A percentile compares a stretch with the other conserved stretches of the same genome.
Conservation (phyloP, 2,797 vertebrate species). For the Serranus cabrilla region DNA sequence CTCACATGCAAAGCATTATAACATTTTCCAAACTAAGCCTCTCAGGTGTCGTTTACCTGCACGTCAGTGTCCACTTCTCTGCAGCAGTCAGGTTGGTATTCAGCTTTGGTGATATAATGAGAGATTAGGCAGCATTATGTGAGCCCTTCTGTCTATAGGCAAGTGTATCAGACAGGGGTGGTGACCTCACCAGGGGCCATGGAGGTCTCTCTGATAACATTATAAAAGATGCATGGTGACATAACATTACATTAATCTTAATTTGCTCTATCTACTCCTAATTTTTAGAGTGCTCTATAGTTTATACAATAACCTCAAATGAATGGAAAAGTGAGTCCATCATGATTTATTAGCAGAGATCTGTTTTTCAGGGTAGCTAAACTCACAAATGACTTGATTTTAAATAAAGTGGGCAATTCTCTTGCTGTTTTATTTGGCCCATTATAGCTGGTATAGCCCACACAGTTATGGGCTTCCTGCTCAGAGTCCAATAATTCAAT, state of each 20-base stretch:
- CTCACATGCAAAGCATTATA: conserved; percentile 20
- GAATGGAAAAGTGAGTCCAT: neutral
- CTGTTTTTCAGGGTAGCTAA: neutral
- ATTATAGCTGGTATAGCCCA: neutral
- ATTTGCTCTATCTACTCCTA: neutral
- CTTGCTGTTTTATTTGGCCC: too few species aligned
- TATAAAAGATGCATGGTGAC: neutral
- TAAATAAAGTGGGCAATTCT: too few species aligned
- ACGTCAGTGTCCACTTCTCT: neutral
- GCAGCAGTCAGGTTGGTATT: conserved; percentile 10
- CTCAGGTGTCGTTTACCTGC: conserved; percentile 70
- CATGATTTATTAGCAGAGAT: conserved; percentile 1
- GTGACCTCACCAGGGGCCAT: neutral
- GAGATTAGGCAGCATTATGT: neutral
- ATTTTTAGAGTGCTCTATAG: neutral
- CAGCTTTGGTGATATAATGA: neutral
- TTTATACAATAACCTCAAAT: neutral
- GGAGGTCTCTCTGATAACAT: neutral
- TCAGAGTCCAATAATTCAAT: neutral
- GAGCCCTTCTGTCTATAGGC: neutral
- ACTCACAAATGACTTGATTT: neutral
- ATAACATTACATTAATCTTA: neutral
- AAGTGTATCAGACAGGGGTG: neutral
- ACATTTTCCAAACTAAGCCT: conserved; percentile 25
- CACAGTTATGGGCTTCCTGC: neutral